Evolutionary conservation across 2,797 vertebrate genomes (phyloP).

Genomic region (Hemibagrus guttatus): DNA sequence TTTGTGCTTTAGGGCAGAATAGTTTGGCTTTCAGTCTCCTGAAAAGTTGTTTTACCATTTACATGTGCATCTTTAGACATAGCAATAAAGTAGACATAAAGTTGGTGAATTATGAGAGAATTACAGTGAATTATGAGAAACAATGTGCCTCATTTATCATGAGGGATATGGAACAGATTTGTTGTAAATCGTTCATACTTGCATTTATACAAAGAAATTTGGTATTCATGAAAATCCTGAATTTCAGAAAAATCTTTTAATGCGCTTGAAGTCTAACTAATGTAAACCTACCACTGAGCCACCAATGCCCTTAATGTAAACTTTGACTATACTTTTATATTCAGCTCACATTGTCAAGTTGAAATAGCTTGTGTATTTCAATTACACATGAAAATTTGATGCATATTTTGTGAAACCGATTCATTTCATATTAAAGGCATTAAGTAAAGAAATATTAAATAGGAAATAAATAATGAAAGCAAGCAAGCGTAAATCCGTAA

Average conservation of each 20-base stretch:
- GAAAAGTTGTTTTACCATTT: not conserved
- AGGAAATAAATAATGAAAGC: not conserved
- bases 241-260: not conserved
- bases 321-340: not conserved
- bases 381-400: not conserved
- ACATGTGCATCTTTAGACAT: not conserved
- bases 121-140: too few species aligned
- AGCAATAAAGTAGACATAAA: not conserved
- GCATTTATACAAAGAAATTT: not conserved
- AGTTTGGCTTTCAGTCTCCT: not conserved
- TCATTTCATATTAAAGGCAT: not conserved
- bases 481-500: not conserved
- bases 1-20: not conserved
- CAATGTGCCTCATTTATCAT: not conserved
- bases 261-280: not conserved
- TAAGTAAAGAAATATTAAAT: not conserved
- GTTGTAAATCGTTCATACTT: not conserved
- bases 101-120: not conserved
- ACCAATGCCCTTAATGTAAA: too few species aligned
- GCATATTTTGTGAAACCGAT: not conserved
- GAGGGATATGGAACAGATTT: not conserved
- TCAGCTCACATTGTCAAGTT: not conserved
- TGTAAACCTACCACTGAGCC: too few species aligned
- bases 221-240: not conserved
- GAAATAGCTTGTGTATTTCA: not conserved